These are phyloP conservation scores for Meloe dianella DNA, from an alignment of 2,888 invertebrate species.

Conservation along the genomic window DNA sequence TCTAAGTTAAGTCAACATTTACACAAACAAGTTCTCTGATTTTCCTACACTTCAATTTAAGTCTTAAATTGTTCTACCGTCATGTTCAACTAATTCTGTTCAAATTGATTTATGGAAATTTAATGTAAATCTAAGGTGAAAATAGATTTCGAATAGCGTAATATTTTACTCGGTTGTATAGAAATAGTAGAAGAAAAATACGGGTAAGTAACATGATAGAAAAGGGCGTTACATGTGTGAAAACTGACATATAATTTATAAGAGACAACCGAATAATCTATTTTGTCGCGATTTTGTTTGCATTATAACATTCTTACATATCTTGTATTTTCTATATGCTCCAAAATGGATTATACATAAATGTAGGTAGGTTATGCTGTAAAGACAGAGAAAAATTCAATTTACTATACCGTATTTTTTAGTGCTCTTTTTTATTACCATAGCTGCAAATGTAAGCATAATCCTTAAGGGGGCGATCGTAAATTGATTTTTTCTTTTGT, in stretches of 20 bases:
- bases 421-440: conserved; percentile 24
- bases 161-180: neutral
- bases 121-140: conserved; percentile 9
- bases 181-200: neutral
- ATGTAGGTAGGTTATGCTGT: neutral
- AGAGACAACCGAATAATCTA: conserved; percentile 21
- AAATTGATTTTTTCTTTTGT: conserved; percentile 10
- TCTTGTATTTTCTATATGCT: neutral
- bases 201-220: too few species aligned
- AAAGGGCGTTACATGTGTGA: neutral
- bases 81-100: conserved; percentile 12
- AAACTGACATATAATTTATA: conserved; percentile 22
- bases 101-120: conserved; percentile 16
- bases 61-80: neutral
- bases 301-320: neutral
- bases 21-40: neutral
- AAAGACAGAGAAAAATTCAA: conserved; percentile 19
- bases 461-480: conserved; percentile 9
- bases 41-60: neutral
- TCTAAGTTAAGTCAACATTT: neutral
- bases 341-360: neutral
- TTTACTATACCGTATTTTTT: conserved; percentile 20
- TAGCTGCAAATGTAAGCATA: conserved; percentile 12
- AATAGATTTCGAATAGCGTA: neutral
- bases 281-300: conserved; percentile 20